A percentile compares a stretch with the other conserved stretches of the same genome.
Conservation (phyloP, 2,797 vertebrate genomes). For the Phrynocephalus forsythii region DNA sequence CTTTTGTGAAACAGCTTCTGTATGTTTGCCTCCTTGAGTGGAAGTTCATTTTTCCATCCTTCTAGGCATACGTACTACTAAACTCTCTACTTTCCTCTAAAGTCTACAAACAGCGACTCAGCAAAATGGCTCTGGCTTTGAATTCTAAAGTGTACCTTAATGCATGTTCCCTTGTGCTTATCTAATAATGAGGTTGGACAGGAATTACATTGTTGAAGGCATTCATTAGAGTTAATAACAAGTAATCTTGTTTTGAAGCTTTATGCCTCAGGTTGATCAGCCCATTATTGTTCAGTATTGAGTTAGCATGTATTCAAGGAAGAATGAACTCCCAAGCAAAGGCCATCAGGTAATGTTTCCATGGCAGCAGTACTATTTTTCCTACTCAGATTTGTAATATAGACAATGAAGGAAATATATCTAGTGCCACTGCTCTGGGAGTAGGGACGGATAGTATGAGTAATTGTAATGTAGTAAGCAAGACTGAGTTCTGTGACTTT, state of each 20-base stretch:
- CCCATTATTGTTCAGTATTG: slow-evolving; percentile 42
- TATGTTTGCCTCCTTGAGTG: neutral
- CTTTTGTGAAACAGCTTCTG: slow-evolving; percentile 8
- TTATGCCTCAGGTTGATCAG: slow-evolving; percentile 54
- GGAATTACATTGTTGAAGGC: slow-evolving; percentile 62
- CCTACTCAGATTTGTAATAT: slow-evolving; percentile 51
- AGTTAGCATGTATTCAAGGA: slow-evolving; percentile 61
- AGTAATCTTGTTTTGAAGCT: slow-evolving; percentile 63
- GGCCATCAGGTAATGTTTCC: slow-evolving; percentile 77
- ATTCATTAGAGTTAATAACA: slow-evolving; percentile 73
- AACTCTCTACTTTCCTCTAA: slow-evolving; percentile 47
- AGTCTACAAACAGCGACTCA: slow-evolving; percentile 54
- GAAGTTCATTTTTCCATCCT: slow-evolving; percentile 49
- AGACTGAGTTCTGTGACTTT: neutral
- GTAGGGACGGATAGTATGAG: slow-evolving; percentile 47
- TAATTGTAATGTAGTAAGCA: neutral
- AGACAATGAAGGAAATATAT: slow-evolving; percentile 57
- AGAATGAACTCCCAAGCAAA: slow-evolving; percentile 64
- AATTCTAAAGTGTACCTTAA: slow-evolving; percentile 66
- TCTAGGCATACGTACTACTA: slow-evolving; percentile 45
- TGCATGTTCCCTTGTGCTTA: slow-evolving; percentile 60
- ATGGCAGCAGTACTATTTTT: slow-evolving; percentile 73
- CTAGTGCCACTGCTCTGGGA: slow-evolving; percentile 49
- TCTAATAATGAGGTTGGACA: slow-evolving; percentile 70
- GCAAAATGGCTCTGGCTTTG: slow-evolving; percentile 65